phyloP scores from a whole-genome alignment of 2,888 invertebrate genomes.

The Aleiodes alternator region DNA sequence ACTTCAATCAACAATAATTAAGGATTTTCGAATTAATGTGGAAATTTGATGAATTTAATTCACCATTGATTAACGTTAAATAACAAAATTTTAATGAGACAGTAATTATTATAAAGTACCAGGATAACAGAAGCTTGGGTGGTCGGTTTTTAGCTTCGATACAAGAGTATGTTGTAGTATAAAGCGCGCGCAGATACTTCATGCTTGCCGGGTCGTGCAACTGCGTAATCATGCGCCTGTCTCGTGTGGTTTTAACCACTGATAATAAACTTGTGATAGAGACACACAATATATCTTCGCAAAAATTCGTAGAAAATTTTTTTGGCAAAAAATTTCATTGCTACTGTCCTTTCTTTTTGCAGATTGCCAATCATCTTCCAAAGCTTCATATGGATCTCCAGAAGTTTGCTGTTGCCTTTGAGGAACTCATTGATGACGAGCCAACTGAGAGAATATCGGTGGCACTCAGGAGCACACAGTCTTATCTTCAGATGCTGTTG shows the following conservation, averaged over 20 bases:
- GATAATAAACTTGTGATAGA: slow-evolving; percentile 45
- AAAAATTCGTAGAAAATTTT: too few relatives aligned
- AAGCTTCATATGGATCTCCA: slow-evolving; percentile 78
- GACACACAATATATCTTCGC: too few relatives aligned
- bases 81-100: slow-evolving; percentile 75
- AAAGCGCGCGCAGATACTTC: slow-evolving; percentile 53
- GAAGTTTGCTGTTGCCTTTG: slow-evolving; percentile 76
- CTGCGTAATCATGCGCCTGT: slow-evolving; percentile 67
- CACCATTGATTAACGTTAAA: slow-evolving; percentile 73
- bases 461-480: slow-evolving; percentile 70
- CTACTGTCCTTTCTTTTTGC: slow-evolving; percentile 49
- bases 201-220: slow-evolving; percentile 71
- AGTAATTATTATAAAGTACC: slow-evolving; percentile 75
- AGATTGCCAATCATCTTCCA: slow-evolving; percentile 79
- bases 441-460: slow-evolving; percentile 73
- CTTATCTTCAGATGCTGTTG: slow-evolving; percentile 73
- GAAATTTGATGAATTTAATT: slow-evolving; percentile 6
- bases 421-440: slow-evolving; percentile 75
- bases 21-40: too few relatives aligned
- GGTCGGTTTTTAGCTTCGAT: slow-evolving; percentile 55
- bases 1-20: too few relatives aligned
- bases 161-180: slow-evolving; percentile 25
- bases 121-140: slow-evolving; percentile 68
- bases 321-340: neutral
- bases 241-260: slow-evolving; percentile 56